A percentile compares a stretch with the other conserved stretches of the same genome.
Evolutionary conservation across 1,140 invertebrate genomes (phyloP).

Genomic region (Acyrthosiphon pisum): DNA sequence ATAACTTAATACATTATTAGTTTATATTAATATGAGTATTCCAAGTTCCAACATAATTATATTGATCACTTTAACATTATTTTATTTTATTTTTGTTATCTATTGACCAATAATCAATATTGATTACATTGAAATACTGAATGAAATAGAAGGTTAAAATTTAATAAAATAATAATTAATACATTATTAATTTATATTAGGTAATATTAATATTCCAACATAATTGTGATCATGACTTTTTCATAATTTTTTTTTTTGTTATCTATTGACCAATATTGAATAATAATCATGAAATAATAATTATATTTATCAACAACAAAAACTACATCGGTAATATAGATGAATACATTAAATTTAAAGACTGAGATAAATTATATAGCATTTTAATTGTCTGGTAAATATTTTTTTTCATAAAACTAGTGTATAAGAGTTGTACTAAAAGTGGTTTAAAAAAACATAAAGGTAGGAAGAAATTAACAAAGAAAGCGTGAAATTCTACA

Average conservation of each 20-base stretch:
- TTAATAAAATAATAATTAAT: background rate
- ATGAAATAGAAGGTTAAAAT: slow-evolving; percentile 22
- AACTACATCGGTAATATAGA: background rate
- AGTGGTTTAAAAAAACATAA: background rate
- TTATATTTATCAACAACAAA: background rate
- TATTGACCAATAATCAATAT: background rate
- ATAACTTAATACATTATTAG: slow-evolving; percentile 16
- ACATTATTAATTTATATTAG: background rate
- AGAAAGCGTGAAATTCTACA: slow-evolving; percentile 29
- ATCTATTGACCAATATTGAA: slow-evolving; percentile 5
- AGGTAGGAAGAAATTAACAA: background rate
- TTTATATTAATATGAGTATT: background rate
- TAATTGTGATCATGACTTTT: no score
- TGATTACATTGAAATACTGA: no score
- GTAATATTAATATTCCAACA: no score
- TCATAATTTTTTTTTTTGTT: background rate
- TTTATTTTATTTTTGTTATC: background rate
- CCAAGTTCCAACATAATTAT: background rate
- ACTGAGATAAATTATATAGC: background rate
- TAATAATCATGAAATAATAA: background rate
- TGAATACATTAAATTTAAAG: slow-evolving; percentile 4
- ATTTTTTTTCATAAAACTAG: background rate
- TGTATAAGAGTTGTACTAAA: background rate
- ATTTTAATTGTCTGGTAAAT: background rate
- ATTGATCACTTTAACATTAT: background rate